A percentile compares a stretch with the other conserved stretches of the same genome.
Conservation (phyloP, 1,140 invertebrate species). For the Cherax quadricarinatus region DNA sequence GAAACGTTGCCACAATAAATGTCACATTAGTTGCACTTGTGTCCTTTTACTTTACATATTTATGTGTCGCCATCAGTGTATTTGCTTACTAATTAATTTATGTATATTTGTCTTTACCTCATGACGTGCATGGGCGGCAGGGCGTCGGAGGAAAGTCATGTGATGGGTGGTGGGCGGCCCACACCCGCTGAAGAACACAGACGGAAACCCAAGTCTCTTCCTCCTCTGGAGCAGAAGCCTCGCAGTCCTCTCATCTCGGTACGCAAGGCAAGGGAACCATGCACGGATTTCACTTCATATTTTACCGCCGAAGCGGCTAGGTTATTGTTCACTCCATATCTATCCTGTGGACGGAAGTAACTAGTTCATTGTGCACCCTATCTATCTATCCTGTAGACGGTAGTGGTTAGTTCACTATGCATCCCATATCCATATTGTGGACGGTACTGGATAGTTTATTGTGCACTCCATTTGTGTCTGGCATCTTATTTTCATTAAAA, state of each 20-base stretch:
- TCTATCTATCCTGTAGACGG: too few relatives aligned
- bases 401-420: too few relatives aligned
- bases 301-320: background rate
- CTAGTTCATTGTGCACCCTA: too few relatives aligned
- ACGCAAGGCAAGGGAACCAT: background rate
- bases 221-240: constrained; percentile 49
- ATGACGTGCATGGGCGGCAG: background rate
- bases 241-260: constrained; percentile 43
- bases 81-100: background rate
- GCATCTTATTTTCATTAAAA: too few relatives aligned
- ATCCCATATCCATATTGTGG: too few relatives aligned
- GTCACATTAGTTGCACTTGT: too few relatives aligned
- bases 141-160: constrained; percentile 11
- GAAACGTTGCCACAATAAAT: too few relatives aligned
- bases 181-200: constrained; percentile 22
- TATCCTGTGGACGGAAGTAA: too few relatives aligned
- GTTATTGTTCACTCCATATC: too few relatives aligned
- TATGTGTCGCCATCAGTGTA: background rate
- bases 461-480: too few relatives aligned
- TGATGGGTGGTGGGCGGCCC: constrained; percentile 44
- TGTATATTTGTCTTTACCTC: background rate
- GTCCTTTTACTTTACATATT: background rate
- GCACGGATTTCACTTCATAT: background rate
- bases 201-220: constrained; percentile 34
- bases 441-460: too few relatives aligned